A percentile compares a stretch with the other conserved stretches of the same genome.
Evolutionary conservation across 2,113 vertebrate genomes (phyloP).

Genomic region (Sturnus vulgaris): DNA sequence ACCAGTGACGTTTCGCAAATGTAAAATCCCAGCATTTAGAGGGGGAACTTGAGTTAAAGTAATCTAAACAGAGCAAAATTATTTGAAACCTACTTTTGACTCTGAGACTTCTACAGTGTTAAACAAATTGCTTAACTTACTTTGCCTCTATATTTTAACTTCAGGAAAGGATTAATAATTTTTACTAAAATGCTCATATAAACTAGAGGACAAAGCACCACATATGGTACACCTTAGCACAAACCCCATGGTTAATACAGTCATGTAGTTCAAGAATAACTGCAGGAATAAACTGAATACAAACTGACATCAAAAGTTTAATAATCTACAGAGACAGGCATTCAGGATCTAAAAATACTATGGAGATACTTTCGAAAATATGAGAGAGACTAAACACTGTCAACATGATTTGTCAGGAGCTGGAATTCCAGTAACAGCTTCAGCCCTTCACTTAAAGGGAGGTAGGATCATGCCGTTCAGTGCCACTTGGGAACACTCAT

Average conservation of each 20-base stretch:
- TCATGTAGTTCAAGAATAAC: neutral
- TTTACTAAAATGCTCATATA: neutral
- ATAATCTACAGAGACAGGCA: neutral
- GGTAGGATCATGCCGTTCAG: neutral
- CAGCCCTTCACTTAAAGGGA: neutral
- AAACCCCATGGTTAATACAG: neutral
- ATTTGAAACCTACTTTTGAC: neutral
- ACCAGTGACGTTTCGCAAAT: neutral
- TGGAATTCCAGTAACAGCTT: neutral
- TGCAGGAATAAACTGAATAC: neutral
- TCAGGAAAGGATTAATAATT: neutral
- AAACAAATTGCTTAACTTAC: neutral
- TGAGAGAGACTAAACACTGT: neutral
- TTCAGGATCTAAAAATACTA: neutral
- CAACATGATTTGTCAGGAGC: neutral
- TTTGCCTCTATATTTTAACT: neutral
- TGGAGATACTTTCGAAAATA: neutral
- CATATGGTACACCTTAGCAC: accelerated
- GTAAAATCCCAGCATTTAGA: neutral
- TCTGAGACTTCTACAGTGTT: neutral
- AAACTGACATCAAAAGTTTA: neutral
- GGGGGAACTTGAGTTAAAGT: neutral
- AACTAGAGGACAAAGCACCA: neutral
- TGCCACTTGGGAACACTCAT: neutral
- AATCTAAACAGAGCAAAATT: neutral